Percentiles rank a stretch among this genome's conserved stretches.
Conservation (phyloP, 2,797 vertebrate species). For the Falco concolor region DNA sequence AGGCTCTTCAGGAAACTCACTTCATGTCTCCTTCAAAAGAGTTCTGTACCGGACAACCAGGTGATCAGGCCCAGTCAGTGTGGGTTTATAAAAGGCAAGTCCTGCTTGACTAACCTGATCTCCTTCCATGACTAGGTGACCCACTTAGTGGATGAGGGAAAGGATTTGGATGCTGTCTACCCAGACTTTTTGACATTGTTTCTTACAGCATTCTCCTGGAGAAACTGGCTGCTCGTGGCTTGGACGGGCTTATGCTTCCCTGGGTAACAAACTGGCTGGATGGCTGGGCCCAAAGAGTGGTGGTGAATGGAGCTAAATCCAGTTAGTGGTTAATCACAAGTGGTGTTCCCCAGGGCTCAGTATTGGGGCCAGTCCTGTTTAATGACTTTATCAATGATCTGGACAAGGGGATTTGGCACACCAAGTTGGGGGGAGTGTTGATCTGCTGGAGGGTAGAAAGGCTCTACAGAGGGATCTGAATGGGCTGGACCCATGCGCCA, state of each 20-base stretch:
- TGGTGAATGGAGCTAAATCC: not conserved
- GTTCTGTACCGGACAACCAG: not conserved
- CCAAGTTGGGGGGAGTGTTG: not conserved
- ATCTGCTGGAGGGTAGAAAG: not conserved
- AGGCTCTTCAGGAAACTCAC: not conserved
- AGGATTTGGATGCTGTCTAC: too few species aligned
- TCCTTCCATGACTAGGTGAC: not conserved
- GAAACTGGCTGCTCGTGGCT: not conserved
- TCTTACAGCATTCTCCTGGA: not conserved
- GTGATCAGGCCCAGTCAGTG: not conserved
- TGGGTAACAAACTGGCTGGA: not conserved
- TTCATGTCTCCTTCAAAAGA: not conserved
- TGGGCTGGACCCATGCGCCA: not conserved
- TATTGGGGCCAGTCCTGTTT: not conserved
- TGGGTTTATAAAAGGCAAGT: not conserved
- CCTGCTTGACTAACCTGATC: not conserved
- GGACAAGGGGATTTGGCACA: not conserved
- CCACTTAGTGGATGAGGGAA: not conserved
- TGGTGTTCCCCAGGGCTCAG: not conserved
- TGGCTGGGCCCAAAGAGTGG: not conserved
- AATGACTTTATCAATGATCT: too few species aligned
- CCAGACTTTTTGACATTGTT: too few species aligned
- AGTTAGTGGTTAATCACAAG: too few species aligned
- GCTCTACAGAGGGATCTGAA: not conserved
- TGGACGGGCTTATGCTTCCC: rapidly evolving